A percentile compares a stretch with the other conserved stretches of the same genome.
Conservation (phyloP, 2,888 invertebrate genomes). For the Amiota mariae region DNA sequence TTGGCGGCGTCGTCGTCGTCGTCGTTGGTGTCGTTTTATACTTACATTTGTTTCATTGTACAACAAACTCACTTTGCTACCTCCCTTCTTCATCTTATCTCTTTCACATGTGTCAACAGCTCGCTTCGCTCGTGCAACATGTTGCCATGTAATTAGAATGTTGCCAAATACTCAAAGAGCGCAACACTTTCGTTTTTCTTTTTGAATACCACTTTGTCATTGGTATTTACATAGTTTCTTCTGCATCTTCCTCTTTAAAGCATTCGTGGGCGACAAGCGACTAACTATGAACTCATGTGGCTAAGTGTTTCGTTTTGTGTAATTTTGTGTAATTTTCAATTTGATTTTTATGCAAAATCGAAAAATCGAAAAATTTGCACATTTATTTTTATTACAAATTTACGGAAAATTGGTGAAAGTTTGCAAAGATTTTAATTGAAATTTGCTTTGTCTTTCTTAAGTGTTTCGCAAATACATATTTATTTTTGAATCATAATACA, state of each 20-base stretch:
- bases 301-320: neutral
- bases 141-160: constrained; percentile 32
- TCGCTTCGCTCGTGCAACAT: constrained; percentile 14
- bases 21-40: neutral
- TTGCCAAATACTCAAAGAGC: constrained; percentile 16
- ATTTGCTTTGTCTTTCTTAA: too few relatives aligned
- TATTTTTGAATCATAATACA: too few relatives aligned
- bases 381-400: constrained; percentile 15
- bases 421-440: neutral
- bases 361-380: neutral
- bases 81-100: neutral
- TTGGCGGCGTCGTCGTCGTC: too few relatives aligned
- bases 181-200: constrained; percentile 30
- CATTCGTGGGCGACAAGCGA: too few relatives aligned
- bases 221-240: neutral
- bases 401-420: constrained; percentile 25
- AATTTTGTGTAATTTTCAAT: neutral
- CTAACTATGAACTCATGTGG: too few relatives aligned
- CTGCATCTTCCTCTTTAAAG: too few relatives aligned
- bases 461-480: too few relatives aligned
- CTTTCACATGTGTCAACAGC: neutral
- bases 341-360: neutral
- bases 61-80: neutral
- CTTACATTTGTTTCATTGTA: neutral
- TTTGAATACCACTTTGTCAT: neutral